A percentile compares a stretch with the other conserved stretches of the same genome.
Evolutionary conservation across 2,888 invertebrate species (phyloP).

Genomic region (Torymus aiolomorphi): DNA sequence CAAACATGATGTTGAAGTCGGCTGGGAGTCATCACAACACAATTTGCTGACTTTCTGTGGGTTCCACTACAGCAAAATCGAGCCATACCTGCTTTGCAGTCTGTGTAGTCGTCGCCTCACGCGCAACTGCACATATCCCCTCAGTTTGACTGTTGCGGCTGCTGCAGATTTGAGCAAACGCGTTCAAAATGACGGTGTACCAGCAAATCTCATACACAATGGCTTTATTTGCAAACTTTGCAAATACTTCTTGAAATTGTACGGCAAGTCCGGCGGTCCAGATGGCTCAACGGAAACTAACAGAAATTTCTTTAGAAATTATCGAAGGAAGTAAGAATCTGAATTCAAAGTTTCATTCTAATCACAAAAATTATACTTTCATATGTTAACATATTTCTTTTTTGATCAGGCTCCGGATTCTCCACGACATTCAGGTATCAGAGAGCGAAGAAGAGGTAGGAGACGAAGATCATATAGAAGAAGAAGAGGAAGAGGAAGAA

Average conservation of each 20-base stretch:
- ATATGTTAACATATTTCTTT: neutral
- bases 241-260: conserved; percentile 85
- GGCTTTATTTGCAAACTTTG: conserved; percentile 90
- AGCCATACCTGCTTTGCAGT: conserved; percentile 85
- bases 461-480: too few species aligned
- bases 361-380: neutral
- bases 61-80: conserved; percentile 83
- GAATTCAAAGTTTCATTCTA: too few species aligned
- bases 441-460: conserved; percentile 77
- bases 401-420: conserved; percentile 82
- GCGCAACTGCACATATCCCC: conserved; percentile 85
- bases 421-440: conserved; percentile 83
- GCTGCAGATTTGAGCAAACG: conserved; percentile 75
- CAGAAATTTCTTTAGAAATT: conserved; percentile 79
- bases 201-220: conserved; percentile 82
- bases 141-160: conserved; percentile 79
- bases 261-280: conserved; percentile 79
- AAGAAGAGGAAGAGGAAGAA: too few species aligned
- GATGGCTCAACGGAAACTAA: conserved; percentile 76
- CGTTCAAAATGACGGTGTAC: conserved; percentile 81
- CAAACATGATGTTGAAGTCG: conserved; percentile 60
- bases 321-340: conserved; percentile 79
- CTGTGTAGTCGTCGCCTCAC: conserved; percentile 86
- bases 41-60: conserved; percentile 74
- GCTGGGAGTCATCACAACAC: conserved; percentile 74